Percentiles rank a stretch among this genome's conserved stretches.
Conservation (phyloP, 2,113 vertebrate genomes). For the Campylorhamphus procurvoides region DNA sequence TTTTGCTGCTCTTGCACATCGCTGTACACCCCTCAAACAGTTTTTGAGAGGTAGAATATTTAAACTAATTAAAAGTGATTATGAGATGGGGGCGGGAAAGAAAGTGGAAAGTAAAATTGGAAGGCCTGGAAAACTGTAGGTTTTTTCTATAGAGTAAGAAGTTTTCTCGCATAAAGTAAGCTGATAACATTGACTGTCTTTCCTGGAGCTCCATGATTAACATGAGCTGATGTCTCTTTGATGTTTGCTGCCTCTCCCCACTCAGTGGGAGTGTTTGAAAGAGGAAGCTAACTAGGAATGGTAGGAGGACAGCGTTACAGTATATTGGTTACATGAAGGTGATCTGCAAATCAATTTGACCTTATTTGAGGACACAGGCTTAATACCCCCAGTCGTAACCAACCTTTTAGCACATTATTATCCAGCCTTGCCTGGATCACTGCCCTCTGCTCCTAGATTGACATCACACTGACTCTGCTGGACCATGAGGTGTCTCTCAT, state of each 20-base stretch:
- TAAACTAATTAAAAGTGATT: background rate
- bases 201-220: background rate
- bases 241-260: background rate
- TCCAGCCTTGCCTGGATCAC: background rate
- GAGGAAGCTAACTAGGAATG: background rate
- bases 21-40: background rate
- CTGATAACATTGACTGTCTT: background rate
- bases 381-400: background rate
- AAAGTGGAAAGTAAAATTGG: background rate
- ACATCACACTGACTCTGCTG: background rate
- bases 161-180: background rate
- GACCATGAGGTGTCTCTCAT: background rate
- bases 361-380: background rate
- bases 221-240: background rate
- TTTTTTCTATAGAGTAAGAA: background rate
- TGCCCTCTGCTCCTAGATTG: background rate
- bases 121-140: background rate
- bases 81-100: rapidly evolving
- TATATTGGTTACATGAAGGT: background rate
- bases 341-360: background rate
- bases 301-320: background rate
- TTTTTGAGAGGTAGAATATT: background rate
- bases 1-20: background rate
- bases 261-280: background rate
- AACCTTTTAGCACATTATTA: background rate